phyloP scores from a whole-genome alignment of 2,888 invertebrate genomes.

The Vandiemenella viatica region DNA sequence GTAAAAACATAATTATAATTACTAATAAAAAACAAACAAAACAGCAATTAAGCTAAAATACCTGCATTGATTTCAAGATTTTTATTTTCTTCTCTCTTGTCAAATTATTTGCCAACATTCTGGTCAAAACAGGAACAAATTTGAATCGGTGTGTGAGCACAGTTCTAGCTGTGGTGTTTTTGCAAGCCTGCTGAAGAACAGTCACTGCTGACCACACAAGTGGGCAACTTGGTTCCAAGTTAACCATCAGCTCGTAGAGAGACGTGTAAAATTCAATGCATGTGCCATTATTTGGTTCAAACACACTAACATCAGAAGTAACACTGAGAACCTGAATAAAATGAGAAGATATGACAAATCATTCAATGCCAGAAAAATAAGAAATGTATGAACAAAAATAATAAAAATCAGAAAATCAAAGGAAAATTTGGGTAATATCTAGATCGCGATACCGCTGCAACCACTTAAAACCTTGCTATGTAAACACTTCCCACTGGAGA shows the following conservation, averaged over 20 bases:
- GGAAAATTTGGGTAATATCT: no score
- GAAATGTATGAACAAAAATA: no score
- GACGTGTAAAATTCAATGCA: conserved; percentile 52
- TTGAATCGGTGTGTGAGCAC: conserved; percentile 53
- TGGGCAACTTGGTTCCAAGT: conserved; percentile 34
- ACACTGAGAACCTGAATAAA: conserved; percentile 48
- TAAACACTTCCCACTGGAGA: no score
- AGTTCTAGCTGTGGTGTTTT: conserved; percentile 43
- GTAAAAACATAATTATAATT: no score
- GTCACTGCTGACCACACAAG: conserved; percentile 49
- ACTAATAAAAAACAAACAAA: no score
- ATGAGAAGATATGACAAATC: no score
- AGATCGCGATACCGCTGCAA: no score
- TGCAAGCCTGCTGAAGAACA: conserved; percentile 45
- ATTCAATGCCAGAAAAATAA: no score
- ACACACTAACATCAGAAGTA: conserved; percentile 45
- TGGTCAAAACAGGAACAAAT: conserved; percentile 48
- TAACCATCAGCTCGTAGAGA: conserved; percentile 46
- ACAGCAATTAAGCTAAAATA: conserved; percentile 20
- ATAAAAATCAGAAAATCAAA: no score
- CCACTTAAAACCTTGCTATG: no score
- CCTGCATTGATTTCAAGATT: conserved; percentile 48
- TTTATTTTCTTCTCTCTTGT: conserved; percentile 47
- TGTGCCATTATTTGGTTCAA: conserved; percentile 47
- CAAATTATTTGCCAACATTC: conserved; percentile 42